Evolutionary conservation across 2,113 vertebrate species (phyloP).

Genomic region (Mobula birostris): DNA sequence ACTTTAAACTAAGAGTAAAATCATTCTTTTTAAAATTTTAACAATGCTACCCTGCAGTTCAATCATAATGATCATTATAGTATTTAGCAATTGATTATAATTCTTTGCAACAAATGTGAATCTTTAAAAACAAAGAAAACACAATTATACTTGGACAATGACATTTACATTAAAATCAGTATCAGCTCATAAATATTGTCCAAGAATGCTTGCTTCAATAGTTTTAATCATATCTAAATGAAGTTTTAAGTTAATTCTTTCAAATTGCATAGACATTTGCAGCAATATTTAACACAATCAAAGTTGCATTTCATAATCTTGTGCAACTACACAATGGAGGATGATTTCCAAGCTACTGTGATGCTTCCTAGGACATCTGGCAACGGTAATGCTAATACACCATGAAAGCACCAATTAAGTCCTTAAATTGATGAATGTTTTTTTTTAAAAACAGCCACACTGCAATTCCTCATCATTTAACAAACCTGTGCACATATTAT

Average conservation of each 20-base stretch:
- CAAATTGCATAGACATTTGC: too few relatives aligned
- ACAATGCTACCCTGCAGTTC: too few relatives aligned
- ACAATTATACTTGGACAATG: background rate
- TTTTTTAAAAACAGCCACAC: background rate
- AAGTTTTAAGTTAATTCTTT: background rate
- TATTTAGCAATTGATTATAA: background rate
- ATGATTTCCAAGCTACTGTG: background rate
- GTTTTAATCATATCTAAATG: background rate
- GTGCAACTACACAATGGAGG: background rate
- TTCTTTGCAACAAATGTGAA: background rate
- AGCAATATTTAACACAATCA: background rate
- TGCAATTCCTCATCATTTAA: background rate
- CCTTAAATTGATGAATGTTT: background rate
- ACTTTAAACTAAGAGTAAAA: background rate
- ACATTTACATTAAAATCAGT: background rate
- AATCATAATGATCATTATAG: background rate
- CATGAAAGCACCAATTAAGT: background rate
- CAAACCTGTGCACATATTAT: background rate
- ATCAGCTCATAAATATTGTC: background rate
- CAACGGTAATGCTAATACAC: background rate
- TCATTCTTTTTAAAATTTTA: background rate
- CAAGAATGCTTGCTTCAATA: background rate
- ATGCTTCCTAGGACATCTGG: background rate
- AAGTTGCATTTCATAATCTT: background rate
- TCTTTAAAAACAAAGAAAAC: background rate